Percentiles rank a stretch among this genome's conserved stretches.
phyloP scores from a whole-genome alignment of 2,797 vertebrate species.

The Acanthurus leucopareius region DNA sequence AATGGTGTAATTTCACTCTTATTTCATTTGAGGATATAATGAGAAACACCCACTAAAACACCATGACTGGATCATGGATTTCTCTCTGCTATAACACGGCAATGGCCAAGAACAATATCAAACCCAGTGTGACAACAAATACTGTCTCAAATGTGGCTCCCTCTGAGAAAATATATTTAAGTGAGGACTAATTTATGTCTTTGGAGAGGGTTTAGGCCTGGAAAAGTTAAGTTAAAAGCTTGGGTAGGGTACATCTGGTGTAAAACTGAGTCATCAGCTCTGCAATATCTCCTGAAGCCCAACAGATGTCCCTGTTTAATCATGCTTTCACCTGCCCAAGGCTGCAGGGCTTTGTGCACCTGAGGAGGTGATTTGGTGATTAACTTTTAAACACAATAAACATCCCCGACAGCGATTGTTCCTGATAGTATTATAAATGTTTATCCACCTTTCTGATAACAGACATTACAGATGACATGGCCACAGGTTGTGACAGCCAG shows the following conservation, averaged over 20 bases:
- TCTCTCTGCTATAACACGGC: not conserved
- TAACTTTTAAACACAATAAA: not conserved
- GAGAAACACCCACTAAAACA: not conserved
- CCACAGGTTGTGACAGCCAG: slow-evolving; percentile 91
- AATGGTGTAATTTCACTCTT: slow-evolving; percentile 21
- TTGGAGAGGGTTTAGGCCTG: too few species aligned
- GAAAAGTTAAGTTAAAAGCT: not conserved
- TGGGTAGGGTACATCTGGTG: not conserved
- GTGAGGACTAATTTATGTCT: not conserved
- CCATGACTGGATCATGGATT: not conserved
- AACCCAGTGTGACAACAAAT: not conserved
- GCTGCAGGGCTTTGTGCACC: not conserved
- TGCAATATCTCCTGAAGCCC: slow-evolving; percentile 60
- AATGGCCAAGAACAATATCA: not conserved
- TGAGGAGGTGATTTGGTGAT: too few species aligned
- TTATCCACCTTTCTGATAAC: slow-evolving; percentile 89
- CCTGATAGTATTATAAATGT: not conserved
- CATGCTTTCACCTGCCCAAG: not conserved
- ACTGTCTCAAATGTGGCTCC: not conserved
- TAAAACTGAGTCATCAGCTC: not conserved
- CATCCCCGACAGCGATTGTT: not conserved
- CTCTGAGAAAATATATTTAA: not conserved
- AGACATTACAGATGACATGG: slow-evolving; percentile 90
- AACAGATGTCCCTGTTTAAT: slow-evolving; percentile 71
- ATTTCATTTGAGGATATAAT: slow-evolving; percentile 12